phyloP scores from a whole-genome alignment of 2,113 vertebrate genomes.

The Tiliqua scincoides region DNA sequence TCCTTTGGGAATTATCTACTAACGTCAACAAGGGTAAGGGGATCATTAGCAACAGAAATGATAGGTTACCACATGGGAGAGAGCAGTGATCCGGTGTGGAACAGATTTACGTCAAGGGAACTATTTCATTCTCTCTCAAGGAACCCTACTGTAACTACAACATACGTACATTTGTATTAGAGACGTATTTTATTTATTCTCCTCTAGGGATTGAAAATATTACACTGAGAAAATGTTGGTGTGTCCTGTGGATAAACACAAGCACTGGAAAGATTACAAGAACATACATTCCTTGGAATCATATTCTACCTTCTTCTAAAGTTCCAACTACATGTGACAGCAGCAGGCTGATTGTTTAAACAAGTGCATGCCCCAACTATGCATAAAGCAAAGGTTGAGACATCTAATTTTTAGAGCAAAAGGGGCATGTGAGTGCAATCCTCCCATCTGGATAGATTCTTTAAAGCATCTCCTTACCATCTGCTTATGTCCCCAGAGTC shows the following conservation, averaged over 20 bases:
- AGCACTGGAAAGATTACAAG: slow-evolving; percentile 42
- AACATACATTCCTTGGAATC: slow-evolving; percentile 48
- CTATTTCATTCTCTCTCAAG: slow-evolving; percentile 52
- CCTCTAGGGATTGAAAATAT: slow-evolving; percentile 40
- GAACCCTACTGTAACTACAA: slow-evolving; percentile 55
- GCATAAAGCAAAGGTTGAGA: background rate
- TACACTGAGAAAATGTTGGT: slow-evolving; percentile 32
- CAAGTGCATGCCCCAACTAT: background rate
- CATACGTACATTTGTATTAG: slow-evolving; percentile 33
- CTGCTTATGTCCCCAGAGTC: background rate
- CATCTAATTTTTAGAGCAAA: background rate
- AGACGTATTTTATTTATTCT: slow-evolving; percentile 48
- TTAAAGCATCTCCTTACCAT: background rate
- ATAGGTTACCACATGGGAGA: slow-evolving; percentile 55
- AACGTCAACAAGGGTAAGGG: slow-evolving; percentile 54
- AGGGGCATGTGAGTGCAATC: background rate
- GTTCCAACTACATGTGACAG: background rate
- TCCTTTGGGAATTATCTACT: slow-evolving; percentile 51
- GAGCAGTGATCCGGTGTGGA: slow-evolving; percentile 43
- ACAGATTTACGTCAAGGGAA: slow-evolving; percentile 55
- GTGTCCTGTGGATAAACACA: slow-evolving; percentile 37
- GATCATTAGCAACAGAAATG: slow-evolving; percentile 57
- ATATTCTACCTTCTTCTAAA: slow-evolving; percentile 35
- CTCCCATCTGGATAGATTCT: background rate
- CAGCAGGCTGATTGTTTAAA: background rate